phyloP scores from a whole-genome alignment of 2,113 vertebrate species.

The Ochotona curzoniae region DNA sequence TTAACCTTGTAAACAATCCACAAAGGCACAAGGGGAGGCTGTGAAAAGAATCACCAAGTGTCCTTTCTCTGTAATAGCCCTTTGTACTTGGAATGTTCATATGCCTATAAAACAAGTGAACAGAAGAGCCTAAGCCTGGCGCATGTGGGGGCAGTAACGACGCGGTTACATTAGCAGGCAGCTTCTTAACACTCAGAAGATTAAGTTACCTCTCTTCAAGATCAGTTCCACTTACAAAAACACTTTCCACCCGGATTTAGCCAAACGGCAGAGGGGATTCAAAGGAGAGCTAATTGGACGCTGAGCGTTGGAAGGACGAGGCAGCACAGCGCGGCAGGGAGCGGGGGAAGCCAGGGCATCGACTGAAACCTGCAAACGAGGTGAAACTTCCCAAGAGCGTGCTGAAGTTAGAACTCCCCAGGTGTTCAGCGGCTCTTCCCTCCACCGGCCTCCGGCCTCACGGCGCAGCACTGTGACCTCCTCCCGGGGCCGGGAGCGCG shows the following conservation, averaged over 20 bases:
- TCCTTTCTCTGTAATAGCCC: slow-evolving; percentile 16
- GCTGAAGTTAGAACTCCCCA: neutral
- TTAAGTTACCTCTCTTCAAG: neutral
- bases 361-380: neutral
- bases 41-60: slow-evolving; percentile 16
- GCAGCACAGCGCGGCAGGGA: slow-evolving; percentile 5
- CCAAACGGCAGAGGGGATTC: neutral
- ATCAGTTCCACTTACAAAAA: neutral
- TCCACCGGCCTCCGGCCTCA: neutral
- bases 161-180: neutral
- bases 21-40: neutral
- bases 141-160: neutral
- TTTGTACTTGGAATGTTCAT: slow-evolving; percentile 31
- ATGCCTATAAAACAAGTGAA: slow-evolving; percentile 2
- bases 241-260: neutral
- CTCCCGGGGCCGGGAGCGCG: neutral
- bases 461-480: neutral
- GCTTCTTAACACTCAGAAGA: neutral
- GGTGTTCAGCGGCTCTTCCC: rapidly evolving
- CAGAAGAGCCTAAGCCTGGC: neutral
- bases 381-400: neutral
- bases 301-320: neutral
- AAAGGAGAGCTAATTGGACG: neutral
- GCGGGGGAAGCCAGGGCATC: neutral
- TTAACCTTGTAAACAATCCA: slow-evolving; percentile 33